These are phyloP conservation scores for Xenopus petersii DNA, from an alignment of 2,797 vertebrate species.

Conservation along the genomic window DNA sequence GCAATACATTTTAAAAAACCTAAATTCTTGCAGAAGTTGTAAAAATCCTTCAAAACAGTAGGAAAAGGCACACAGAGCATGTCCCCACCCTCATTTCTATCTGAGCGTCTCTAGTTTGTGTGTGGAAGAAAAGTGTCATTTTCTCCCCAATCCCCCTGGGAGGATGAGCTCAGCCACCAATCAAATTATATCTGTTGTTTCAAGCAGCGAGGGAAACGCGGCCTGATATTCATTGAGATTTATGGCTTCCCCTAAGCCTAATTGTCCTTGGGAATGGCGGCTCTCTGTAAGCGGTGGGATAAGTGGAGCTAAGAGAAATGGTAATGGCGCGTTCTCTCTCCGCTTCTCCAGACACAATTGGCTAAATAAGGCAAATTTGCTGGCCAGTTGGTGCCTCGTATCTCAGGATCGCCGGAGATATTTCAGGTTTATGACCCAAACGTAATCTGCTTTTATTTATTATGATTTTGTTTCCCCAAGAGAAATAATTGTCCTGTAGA, in stretches of 20 bases:
- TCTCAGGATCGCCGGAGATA: too few species aligned
- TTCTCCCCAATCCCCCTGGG: constrained; percentile 67
- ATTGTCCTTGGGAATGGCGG: constrained; percentile 62
- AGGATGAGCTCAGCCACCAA: constrained; percentile 62
- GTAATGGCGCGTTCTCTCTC: constrained; percentile 56
- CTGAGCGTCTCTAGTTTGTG: constrained; percentile 44
- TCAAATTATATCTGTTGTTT: constrained; percentile 69
- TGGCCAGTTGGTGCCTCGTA: too few species aligned
- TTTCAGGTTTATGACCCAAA: too few species aligned
- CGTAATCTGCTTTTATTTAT: too few species aligned
- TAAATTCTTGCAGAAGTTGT: not conserved
- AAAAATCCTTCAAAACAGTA: not conserved
- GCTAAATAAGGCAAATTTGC: constrained; percentile 51
- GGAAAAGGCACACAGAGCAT: constrained; percentile 44
- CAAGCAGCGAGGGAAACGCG: constrained; percentile 65
- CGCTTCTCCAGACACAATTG: constrained; percentile 41
- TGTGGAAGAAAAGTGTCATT: constrained; percentile 65
- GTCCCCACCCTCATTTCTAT: too few species aligned
- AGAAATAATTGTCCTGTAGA: too few species aligned
- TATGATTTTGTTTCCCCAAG: too few species aligned
- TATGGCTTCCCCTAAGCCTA: constrained; percentile 68
- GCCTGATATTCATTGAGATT: constrained; percentile 66
- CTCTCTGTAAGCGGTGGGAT: constrained; percentile 62
- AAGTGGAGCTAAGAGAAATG: constrained; percentile 64
- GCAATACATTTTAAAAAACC: not conserved